Evolutionary conservation across 2,797 vertebrate genomes (phyloP).

Genomic region (Gouania willdenowi): DNA sequence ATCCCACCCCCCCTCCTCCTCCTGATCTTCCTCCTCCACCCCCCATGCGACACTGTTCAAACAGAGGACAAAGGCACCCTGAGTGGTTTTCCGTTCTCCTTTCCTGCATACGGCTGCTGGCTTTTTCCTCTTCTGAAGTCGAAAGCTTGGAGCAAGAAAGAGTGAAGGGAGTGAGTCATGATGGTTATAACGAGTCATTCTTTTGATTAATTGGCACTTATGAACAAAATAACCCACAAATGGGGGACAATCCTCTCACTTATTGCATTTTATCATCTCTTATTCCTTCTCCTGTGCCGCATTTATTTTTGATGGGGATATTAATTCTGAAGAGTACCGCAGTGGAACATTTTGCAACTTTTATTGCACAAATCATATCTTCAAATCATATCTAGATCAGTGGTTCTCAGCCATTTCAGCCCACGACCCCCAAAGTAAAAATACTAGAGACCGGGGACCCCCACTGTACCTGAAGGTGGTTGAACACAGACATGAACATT

Average conservation of each 20-base stretch:
- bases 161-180: slow-evolving; percentile 44
- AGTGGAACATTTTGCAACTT: slow-evolving; percentile 11
- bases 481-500: no score
- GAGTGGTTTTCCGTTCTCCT: slow-evolving; percentile 53
- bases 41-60: slow-evolving; percentile 51
- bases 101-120: slow-evolving; percentile 45
- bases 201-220: slow-evolving; percentile 67
- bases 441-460: no score
- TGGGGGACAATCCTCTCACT: slow-evolving; percentile 15
- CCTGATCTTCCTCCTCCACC: not conserved
- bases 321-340: slow-evolving; percentile 1
- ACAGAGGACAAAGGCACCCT: slow-evolving; percentile 64
- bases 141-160: slow-evolving; percentile 36
- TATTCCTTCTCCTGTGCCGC: slow-evolving; percentile 2
- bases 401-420: no score
- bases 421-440: no score
- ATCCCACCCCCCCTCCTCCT: not conserved
- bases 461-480: no score
- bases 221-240: slow-evolving; percentile 26
- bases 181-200: slow-evolving; percentile 48
- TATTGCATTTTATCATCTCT: slow-evolving; percentile 13
- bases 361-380: slow-evolving; percentile 7
- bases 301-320: slow-evolving; percentile 15
- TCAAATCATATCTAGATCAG: no score
- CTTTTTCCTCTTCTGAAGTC: slow-evolving; percentile 53